Base-by-base conservation (phyloP, 2,888 invertebrate species). In the Drosophila phalerata region DNA sequence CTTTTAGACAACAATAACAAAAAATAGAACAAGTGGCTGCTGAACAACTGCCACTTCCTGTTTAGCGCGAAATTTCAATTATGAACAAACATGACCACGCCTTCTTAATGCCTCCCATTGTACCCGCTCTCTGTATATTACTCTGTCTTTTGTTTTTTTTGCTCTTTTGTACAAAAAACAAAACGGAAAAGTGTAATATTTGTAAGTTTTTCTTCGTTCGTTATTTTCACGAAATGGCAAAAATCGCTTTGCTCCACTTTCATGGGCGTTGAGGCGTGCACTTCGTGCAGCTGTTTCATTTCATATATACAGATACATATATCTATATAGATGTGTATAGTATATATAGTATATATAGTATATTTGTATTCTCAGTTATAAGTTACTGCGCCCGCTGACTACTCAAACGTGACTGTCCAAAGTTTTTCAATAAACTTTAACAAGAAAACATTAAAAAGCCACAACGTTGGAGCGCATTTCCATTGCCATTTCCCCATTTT, bases 391-490 rank as follows among this genome's bases (percentile, higher is more conserved):
- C 83, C 86, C 80, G 83, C 85, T 85, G 89, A 89, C 85, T 89
- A 85, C 88, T 85, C 89, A 85, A 89, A 85, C 85, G 85, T 85
- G 89, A 87, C 85, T 88, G 85, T 76, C 83, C 83, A 85, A 85
- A 89, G 88, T 85, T 85, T 89, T 85, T 85, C 89, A 89, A 85
- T 85, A 85, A 85, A 85, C 88, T 89, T 85, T 82, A 85, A 85
- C 89, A 85, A 89, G 85, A 89, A 85, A 89, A 85, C 88, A 89
- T 87, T 87, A 85, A 88, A 89, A 89, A 89, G 88, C 85, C 85
- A 87, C 89, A 85, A 85, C 77, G 79, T 56, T 75, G 73, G 45
- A 60, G 75, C 73, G 62, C 69, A 84, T 76, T 84, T 88, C 81
- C 77, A 82, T 76, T 79, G 76, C 77, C 84, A 45, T 62, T 60